These are phyloP conservation scores for Halictus rubicundus DNA, from an alignment of 1,140 invertebrate species.

Conservation along the genomic window DNA sequence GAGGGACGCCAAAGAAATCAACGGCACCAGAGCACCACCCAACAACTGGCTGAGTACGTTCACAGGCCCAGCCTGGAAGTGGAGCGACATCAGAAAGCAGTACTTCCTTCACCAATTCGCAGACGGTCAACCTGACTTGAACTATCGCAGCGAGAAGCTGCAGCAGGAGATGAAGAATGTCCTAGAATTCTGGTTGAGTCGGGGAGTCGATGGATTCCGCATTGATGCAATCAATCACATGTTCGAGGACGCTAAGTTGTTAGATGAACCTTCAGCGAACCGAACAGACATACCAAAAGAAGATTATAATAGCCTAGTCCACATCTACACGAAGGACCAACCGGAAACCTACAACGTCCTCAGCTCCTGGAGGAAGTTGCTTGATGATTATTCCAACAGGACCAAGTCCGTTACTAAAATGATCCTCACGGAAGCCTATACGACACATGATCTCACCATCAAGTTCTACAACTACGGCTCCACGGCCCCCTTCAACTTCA, in stretches of 20 bases:
- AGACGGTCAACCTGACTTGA: conserved; percentile 85
- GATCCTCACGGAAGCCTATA: conserved; percentile 85
- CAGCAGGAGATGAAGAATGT: conserved; percentile 82
- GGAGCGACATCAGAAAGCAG: conserved; percentile 78
- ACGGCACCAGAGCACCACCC: conserved; percentile 61
- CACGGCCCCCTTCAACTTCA: conserved; percentile 84
- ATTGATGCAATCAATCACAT: conserved; percentile 83
- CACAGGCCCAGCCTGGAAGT: conserved; percentile 82
- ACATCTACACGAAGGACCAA: conserved; percentile 72
- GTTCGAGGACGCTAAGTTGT: conserved; percentile 75
- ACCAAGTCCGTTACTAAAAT: conserved; percentile 67
- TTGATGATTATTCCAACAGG: conserved; percentile 50
- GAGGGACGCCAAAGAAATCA: conserved; percentile 76
- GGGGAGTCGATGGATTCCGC: conserved; percentile 87
- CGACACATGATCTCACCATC: conserved; percentile 80
- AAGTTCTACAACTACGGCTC: conserved; percentile 83
- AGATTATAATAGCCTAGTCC: conserved; percentile 69
- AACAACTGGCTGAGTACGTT: conserved; percentile 78
- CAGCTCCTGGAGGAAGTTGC: conserved; percentile 62
- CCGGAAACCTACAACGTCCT: conserved; percentile 74
- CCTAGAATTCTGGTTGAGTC: conserved; percentile 84
- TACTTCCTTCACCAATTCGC: conserved; percentile 85
- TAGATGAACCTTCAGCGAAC: conserved; percentile 70
- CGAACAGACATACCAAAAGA: conserved; percentile 43
- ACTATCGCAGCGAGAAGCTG: conserved; percentile 83